Conservation (phyloP, 1,140 invertebrate genomes). For the Drosophila punjabiensis region DNA sequence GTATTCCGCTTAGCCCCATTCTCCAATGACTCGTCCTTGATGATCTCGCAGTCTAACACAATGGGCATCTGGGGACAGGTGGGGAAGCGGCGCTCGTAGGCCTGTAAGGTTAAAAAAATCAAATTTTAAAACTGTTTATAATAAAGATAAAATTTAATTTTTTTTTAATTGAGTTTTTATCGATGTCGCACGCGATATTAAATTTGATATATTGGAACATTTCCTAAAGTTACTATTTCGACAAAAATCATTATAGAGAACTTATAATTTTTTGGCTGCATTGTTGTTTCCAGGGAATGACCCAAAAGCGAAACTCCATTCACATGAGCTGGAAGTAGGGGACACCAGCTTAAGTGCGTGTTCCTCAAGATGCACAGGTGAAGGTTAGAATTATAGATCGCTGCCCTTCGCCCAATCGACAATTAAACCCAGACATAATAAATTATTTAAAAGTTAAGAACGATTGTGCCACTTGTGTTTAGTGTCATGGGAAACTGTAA, state of each 20-base stretch:
- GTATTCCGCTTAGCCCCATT: slow-evolving; percentile 93
- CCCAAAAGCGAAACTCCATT: no score
- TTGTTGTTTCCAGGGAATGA: no score
- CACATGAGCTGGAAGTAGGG: background rate
- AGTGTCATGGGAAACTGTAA: background rate
- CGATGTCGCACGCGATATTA: no score
- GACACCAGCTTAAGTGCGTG: background rate
- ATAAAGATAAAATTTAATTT: no score
- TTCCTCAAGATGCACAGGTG: slow-evolving; percentile 9
- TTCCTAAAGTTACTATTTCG: no score
- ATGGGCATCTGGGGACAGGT: slow-evolving; percentile 98
- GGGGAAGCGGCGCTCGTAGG: slow-evolving; percentile 97
- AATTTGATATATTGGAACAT: no score
- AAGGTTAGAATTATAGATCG: slow-evolving; percentile 33
- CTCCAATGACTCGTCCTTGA: slow-evolving; percentile 91
- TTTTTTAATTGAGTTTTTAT: no score
- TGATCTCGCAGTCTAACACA: slow-evolving; percentile 95
- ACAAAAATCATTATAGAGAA: no score
- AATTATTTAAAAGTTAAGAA: slow-evolving; percentile 65
- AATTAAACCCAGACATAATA: slow-evolving; percentile 52
- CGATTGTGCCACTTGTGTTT: background rate
- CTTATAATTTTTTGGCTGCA: no score
- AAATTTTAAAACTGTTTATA: no score
- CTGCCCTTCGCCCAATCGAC: slow-evolving; percentile 5
- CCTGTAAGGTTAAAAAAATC: slow-evolving; percentile 87